phyloP scores from a whole-genome alignment of 2,888 invertebrate species.

The Hirtodrosophila alboralis region DNA sequence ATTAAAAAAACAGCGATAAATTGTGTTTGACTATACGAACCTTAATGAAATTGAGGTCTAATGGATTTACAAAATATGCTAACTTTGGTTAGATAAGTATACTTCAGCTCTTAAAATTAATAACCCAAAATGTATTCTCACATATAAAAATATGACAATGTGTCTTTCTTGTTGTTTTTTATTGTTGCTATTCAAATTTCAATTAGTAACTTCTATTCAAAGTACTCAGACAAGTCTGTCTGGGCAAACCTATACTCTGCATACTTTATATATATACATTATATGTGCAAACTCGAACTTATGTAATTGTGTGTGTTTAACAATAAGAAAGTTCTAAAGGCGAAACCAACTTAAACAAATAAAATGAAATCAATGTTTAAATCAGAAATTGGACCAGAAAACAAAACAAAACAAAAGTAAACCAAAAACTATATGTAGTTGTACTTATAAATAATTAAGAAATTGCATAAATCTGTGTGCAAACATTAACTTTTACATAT shows the following conservation, averaged over 20 bases:
- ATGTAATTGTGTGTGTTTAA: slow-evolving; percentile 26
- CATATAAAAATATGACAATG: slow-evolving; percentile 7
- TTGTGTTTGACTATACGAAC: slow-evolving; percentile 28
- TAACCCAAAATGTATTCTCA: slow-evolving; percentile 1
- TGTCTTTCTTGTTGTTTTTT: too few relatives aligned
- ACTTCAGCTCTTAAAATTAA: slow-evolving; percentile 15
- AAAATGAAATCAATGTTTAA: slow-evolving; percentile 55
- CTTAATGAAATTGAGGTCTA: slow-evolving; percentile 41
- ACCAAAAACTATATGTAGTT: slow-evolving; percentile 27
- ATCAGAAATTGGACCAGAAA: slow-evolving; percentile 70
- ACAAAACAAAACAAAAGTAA: slow-evolving; percentile 22
- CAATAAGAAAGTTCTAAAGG: slow-evolving; percentile 25
- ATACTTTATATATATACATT: slow-evolving; percentile 7
- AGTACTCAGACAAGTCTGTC: neutral
- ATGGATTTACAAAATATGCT: slow-evolving; percentile 10
- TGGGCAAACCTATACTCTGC: slow-evolving; percentile 5
- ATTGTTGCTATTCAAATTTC: slow-evolving; percentile 30
- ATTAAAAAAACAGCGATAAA: slow-evolving; percentile 1
- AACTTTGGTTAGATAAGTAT: slow-evolving; percentile 2
- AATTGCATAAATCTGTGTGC: slow-evolving; percentile 20
- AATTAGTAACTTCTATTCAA: slow-evolving; percentile 22
- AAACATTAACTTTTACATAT: neutral
- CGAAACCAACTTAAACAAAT: slow-evolving; percentile 40
- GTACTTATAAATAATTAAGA: slow-evolving; percentile 17
- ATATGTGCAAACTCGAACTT: slow-evolving; percentile 1